phyloP scores from a whole-genome alignment of 2,888 invertebrate species.

The Galeopsomyia nigrocyanea region DNA sequence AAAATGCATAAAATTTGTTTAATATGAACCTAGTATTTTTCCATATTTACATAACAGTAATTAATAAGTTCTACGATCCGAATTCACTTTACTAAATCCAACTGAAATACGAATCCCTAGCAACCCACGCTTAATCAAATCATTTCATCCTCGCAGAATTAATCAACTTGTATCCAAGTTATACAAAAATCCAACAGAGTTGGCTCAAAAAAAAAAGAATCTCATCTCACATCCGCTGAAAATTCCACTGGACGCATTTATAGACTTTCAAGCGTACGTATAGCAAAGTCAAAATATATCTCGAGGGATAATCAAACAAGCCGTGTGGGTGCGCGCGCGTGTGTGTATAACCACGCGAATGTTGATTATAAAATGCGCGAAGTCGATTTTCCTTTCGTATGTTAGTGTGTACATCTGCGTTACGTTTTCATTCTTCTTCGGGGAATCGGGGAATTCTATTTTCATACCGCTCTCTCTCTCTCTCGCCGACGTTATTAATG shows the following conservation, averaged over 20 bases:
- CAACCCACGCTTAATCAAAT: no score
- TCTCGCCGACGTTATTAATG: conserved; percentile 28
- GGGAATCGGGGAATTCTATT: no score
- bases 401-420: neutral
- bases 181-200: no score
- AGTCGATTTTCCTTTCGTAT: neutral
- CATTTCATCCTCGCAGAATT: no score
- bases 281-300: conserved; percentile 28
- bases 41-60: no score
- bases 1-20: no score
- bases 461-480: conserved; percentile 28
- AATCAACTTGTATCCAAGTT: no score
- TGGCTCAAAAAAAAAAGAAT: neutral
- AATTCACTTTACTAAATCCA: no score
- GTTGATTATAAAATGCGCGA: conserved; percentile 33
- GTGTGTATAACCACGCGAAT: no score
- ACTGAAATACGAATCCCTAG: no score
- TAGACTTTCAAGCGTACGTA: conserved; percentile 21
- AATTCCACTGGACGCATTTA: conserved; percentile 23
- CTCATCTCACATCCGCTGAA: conserved; percentile 3
- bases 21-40: no score
- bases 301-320: conserved; percentile 39
- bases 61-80: no score
- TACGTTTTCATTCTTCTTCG: neutral
- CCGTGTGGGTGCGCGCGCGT: neutral